Evolutionary conservation across 2,113 vertebrate species (phyloP).

Genomic region (Sitta europaea): DNA sequence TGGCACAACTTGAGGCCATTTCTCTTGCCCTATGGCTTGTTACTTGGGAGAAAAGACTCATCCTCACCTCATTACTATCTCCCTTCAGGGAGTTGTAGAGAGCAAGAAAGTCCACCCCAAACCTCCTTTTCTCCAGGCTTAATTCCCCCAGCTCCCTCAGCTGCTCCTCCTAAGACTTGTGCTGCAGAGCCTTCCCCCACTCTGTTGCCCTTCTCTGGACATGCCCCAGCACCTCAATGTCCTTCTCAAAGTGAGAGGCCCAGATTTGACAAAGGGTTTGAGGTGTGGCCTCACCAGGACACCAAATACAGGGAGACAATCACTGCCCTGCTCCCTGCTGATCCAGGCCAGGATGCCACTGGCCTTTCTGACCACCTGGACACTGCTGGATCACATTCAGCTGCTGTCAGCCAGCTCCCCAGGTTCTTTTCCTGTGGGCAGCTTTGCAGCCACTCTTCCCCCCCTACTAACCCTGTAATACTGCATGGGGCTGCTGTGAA

Average conservation of each 20-base stretch:
- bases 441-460: neutral
- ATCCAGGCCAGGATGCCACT: neutral
- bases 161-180: too few relatives aligned
- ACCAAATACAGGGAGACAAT: neutral
- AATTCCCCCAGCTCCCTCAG: neutral
- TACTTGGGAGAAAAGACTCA: neutral
- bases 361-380: neutral
- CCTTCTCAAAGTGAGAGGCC: neutral
- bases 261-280: neutral
- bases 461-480: rapidly evolving
- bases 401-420: rapidly evolving
- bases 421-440: neutral
- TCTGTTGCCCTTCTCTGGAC: rapidly evolving
- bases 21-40: neutral
- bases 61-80: too few relatives aligned
- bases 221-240: neutral
- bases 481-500: neutral
- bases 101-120: neutral
- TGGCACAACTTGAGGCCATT: neutral
- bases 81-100: neutral
- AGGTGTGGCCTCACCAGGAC: neutral
- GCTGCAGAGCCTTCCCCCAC: neutral
- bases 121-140: neutral
- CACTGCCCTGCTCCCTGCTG: neutral
- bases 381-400: neutral